Percentiles rank a stretch among this genome's conserved stretches.
phyloP scores from a whole-genome alignment of 2,113 vertebrate species.

The Megaleporinus macrocephalus region DNA sequence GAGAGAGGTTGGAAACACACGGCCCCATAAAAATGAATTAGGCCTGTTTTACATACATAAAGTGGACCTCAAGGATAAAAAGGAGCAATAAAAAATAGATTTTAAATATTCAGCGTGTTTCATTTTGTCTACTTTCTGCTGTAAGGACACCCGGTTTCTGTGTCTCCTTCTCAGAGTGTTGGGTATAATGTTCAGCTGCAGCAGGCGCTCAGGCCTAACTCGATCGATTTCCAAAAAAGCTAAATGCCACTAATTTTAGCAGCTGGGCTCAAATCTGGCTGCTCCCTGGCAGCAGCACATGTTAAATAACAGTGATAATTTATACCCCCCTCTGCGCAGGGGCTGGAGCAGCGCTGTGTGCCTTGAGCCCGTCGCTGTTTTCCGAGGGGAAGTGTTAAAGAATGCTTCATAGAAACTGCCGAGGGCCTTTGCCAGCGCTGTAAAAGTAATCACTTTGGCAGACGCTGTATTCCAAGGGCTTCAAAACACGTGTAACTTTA shows the following conservation, averaged over 20 bases:
- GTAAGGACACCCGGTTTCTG: not conserved
- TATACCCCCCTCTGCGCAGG: conserved; percentile 60
- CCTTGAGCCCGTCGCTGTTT: conserved; percentile 57
- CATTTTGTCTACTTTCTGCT: not conserved
- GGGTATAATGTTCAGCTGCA: conserved; percentile 37
- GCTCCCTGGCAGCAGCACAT: conserved; percentile 65
- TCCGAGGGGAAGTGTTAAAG: conserved; percentile 67
- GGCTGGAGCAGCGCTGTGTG: conserved; percentile 60
- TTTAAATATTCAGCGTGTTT: too few relatives aligned
- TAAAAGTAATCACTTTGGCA: conserved; percentile 72
- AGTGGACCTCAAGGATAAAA: too few relatives aligned
- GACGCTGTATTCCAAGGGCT: conserved; percentile 64
- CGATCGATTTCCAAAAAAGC: conserved; percentile 66
- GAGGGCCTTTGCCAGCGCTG: conserved; percentile 62
- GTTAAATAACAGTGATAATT: conserved; percentile 73
- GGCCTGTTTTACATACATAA: too few relatives aligned
- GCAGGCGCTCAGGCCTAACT: conserved; percentile 51
- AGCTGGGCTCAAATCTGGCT: conserved; percentile 72
- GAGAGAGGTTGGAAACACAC: too few relatives aligned
- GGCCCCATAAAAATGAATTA: too few relatives aligned
- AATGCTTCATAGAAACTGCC: conserved; percentile 62
- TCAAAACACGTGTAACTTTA: conserved; percentile 66
- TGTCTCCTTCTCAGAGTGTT: not conserved
- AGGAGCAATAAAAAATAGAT: too few relatives aligned
- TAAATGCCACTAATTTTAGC: conserved; percentile 69